A percentile compares a stretch with the other conserved stretches of the same genome.
Evolutionary conservation across 1,140 invertebrate species (phyloP).

Genomic region (Stegodyphus dumicola): DNA sequence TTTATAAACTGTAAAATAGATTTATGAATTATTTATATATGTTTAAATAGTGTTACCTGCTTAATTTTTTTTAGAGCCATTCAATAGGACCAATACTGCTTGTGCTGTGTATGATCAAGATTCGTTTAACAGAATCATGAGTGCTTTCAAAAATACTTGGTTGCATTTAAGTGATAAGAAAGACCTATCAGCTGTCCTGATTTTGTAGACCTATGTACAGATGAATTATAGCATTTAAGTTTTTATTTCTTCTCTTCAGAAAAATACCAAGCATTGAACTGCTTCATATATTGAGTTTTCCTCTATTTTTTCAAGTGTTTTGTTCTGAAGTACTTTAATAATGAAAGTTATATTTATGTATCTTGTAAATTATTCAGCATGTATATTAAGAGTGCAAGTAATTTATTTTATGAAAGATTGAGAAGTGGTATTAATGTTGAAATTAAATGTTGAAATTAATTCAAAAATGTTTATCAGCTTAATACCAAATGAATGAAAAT

Average conservation of each 20-base stretch:
- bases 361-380: no score
- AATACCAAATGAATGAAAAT: background rate
- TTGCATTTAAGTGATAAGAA: conserved; percentile 71
- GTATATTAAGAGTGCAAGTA: no score
- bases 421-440: no score
- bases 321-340: background rate
- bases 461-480: conserved; percentile 4
- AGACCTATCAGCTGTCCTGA: conserved; percentile 65
- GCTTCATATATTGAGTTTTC: background rate
- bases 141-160: conserved; percentile 76
- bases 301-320: background rate
- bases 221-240: background rate
- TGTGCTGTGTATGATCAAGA: conserved; percentile 89
- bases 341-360: background rate
- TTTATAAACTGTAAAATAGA: no score
- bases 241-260: background rate
- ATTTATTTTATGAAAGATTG: no score
- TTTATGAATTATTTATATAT: no score
- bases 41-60: no score
- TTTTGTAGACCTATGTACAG: background rate
- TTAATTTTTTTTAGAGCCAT: conserved; percentile 81
- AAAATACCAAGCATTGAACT: background rate
- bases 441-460: background rate
- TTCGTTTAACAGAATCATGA: conserved; percentile 83
- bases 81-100: conserved; percentile 94